These are phyloP conservation scores for Halcyon chelicuti DNA, from an alignment of 2,797 vertebrate species.

Conservation along the genomic window DNA sequence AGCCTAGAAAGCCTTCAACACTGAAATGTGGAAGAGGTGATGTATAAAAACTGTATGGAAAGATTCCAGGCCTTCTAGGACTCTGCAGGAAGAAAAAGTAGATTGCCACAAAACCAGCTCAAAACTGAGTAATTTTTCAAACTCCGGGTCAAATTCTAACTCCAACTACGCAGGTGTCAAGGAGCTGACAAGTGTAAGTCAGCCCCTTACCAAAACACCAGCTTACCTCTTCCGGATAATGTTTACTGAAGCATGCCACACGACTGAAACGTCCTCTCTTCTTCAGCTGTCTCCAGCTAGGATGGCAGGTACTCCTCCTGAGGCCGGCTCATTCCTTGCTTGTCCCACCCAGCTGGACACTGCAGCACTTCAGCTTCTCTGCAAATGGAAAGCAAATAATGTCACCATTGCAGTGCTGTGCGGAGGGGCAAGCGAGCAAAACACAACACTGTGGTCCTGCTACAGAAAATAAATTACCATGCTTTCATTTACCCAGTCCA, in stretches of 20 bases:
- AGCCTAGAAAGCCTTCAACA: background rate
- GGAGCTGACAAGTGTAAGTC: accelerated
- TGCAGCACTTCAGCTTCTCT: slow-evolving; percentile 28
- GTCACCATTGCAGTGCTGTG: background rate
- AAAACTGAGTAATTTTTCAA: background rate
- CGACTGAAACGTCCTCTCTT: slow-evolving; percentile 64
- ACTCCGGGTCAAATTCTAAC: background rate
- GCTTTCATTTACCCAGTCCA: background rate
- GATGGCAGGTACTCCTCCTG: slow-evolving; percentile 24
- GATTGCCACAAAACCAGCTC: background rate
- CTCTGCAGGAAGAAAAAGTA: background rate
- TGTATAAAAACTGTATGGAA: background rate
- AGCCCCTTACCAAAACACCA: background rate
- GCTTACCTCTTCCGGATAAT: slow-evolving; percentile 73
- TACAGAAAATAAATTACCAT: background rate
- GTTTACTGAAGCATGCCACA: slow-evolving; percentile 61
- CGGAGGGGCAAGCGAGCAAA: background rate
- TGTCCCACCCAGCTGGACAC: slow-evolving; percentile 5
- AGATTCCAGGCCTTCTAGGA: background rate
- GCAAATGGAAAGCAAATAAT: slow-evolving; percentile 33
- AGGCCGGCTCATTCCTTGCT: slow-evolving; percentile 68
- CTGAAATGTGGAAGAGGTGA: background rate
- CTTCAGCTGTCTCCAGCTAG: slow-evolving; percentile 57
- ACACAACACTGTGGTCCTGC: background rate
- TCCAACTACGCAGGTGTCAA: background rate